phyloP scores from a whole-genome alignment of 2,888 invertebrate species.

The Tenthredo mesomela region DNA sequence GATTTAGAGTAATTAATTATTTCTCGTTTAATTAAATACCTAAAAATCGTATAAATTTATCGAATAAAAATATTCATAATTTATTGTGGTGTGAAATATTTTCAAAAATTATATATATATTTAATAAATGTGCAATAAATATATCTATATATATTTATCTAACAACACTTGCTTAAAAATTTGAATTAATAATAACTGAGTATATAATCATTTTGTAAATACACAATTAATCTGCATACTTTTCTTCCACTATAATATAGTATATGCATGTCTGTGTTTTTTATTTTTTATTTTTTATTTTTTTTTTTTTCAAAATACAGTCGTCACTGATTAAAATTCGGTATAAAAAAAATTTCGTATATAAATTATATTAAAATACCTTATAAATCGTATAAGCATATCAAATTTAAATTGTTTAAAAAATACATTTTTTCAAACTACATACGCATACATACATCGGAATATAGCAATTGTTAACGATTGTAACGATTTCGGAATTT shows the following conservation, averaged over 20 bases:
- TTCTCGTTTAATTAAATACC: neutral
- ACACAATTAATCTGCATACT: slow-evolving; percentile 35
- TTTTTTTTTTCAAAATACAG: slow-evolving; percentile 7
- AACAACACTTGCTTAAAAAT: neutral
- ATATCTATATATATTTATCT: neutral
- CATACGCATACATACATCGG: neutral
- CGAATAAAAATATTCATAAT: neutral
- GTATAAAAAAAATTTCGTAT: neutral
- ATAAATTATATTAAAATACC: slow-evolving; percentile 13
- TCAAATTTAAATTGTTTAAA: slow-evolving; percentile 29
- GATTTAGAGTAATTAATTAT: neutral
- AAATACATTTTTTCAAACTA: neutral
- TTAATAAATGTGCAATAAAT: neutral
- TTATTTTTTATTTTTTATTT: too few relatives aligned
- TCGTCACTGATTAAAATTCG: neutral
- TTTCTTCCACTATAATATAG: slow-evolving; percentile 1
- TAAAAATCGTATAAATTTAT: neutral
- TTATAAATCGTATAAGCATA: slow-evolving; percentile 35
- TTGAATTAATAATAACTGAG: slow-evolving; percentile 16
- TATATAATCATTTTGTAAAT: slow-evolving; percentile 29
- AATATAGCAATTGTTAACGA: slow-evolving; percentile 46
- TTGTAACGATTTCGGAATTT: slow-evolving; percentile 44
- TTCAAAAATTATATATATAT: slow-evolving; percentile 5
- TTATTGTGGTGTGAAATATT: neutral
- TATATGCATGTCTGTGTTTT: neutral